Percentiles rank a stretch among this genome's conserved stretches.
phyloP scores from a whole-genome alignment of 2,888 invertebrate species.

The Acleris holmiana region DNA sequence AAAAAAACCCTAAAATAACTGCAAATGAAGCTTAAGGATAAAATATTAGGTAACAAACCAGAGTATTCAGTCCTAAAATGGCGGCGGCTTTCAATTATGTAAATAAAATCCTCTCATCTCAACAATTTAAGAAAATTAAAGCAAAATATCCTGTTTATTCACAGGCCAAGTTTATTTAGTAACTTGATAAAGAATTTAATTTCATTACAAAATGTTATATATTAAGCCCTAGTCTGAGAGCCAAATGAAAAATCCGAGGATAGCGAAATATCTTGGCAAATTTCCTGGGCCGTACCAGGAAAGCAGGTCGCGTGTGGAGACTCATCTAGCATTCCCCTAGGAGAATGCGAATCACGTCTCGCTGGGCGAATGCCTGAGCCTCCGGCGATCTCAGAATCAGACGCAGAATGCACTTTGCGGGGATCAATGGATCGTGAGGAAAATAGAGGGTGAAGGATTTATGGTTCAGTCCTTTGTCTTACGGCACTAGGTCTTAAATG shows the following conservation, averaged over 20 bases:
- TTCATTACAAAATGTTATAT: conserved; percentile 25
- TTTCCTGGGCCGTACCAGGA: conserved; percentile 46
- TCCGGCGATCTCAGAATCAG: conserved; percentile 51
- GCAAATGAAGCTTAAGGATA: no score
- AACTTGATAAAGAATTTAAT: conserved; percentile 7
- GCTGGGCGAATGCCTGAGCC: conserved; percentile 53
- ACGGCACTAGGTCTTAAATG: not conserved
- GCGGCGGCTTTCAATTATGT: no score
- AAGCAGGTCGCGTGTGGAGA: conserved; percentile 48
- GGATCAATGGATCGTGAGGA: conserved; percentile 35
- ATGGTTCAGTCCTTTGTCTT: conserved; percentile 3
- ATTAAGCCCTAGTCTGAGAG: conserved; percentile 44
- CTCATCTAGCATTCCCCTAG: conserved; percentile 51
- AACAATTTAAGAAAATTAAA: conserved; percentile 11
- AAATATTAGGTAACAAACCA: no score
- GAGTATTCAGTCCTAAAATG: no score
- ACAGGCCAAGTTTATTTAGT: conserved; percentile 1
- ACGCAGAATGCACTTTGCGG: conserved; percentile 36
- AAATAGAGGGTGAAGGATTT: conserved; percentile 24
- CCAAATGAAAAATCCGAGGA: conserved; percentile 57
- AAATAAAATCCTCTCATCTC: not conserved
- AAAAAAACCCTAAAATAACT: no score
- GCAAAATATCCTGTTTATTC: not conserved
- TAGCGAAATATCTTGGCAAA: conserved; percentile 60
- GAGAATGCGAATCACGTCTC: conserved; percentile 65